Percentiles rank a stretch among this genome's conserved stretches.
Conservation (phyloP, 2,113 vertebrate species). For the Percina caprodes region DNA sequence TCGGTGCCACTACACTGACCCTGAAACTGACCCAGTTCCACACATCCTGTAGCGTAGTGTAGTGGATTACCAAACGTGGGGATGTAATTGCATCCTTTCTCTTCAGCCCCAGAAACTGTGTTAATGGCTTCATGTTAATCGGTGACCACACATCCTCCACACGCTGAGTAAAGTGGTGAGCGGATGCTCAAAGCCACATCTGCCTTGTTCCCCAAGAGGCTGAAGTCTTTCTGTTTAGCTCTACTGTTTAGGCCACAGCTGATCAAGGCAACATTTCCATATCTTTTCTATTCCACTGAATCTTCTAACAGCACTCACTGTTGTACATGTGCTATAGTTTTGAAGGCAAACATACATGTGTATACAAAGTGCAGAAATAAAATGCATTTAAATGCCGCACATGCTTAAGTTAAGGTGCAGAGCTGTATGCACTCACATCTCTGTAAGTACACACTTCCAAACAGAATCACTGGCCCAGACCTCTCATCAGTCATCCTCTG, state of each 20-base stretch:
- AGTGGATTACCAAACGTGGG: constrained; percentile 32
- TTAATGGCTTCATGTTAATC: constrained; percentile 58
- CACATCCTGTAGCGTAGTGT: constrained; percentile 3
- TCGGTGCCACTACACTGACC: constrained; percentile 6
- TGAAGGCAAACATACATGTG: background rate
- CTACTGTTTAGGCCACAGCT: background rate
- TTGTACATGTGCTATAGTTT: background rate
- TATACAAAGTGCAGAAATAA: background rate
- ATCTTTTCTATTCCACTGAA: background rate
- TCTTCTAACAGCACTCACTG: background rate
- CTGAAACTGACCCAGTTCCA: constrained; percentile 13
- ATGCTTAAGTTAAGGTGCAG: background rate
- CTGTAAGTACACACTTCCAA: background rate
- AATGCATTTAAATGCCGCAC: background rate
- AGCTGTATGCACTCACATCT: constrained; percentile 1
- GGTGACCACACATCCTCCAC: constrained; percentile 55
- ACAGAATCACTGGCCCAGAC: constrained; percentile 33
- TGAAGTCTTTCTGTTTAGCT: constrained; percentile 26
- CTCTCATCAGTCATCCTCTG: constrained; percentile 58
- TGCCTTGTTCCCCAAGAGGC: constrained; percentile 5
- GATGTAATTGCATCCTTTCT: constrained; percentile 52
- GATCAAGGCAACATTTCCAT: background rate
- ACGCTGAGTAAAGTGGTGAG: constrained; percentile 30
- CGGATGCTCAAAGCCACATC: constrained; percentile 48
- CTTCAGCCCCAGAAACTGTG: constrained; percentile 28